These are phyloP conservation scores for Bostrychus sinensis DNA, from an alignment of 2,113 vertebrate genomes.

Conservation along the genomic window DNA sequence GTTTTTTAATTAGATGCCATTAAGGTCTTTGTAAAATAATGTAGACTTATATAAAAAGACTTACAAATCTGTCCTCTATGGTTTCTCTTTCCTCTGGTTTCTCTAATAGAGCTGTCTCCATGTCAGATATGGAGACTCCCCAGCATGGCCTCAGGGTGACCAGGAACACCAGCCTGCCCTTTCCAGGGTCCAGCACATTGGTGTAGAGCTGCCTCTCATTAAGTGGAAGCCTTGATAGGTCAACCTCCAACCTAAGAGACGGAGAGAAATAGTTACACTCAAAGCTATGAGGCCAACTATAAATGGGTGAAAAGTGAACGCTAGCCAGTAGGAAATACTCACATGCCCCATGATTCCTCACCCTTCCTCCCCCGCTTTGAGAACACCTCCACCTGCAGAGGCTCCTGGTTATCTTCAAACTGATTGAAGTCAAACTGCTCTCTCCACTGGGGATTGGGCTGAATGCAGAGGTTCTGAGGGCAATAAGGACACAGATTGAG, in stretches of 20 bases:
- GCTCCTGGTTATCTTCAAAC: conserved; percentile 92
- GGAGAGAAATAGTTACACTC: conserved; percentile 27
- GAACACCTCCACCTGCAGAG: conserved; percentile 92
- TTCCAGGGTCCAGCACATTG: conserved; percentile 72
- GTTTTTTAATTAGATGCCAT: too few species aligned
- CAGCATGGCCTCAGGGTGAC: conserved; percentile 83
- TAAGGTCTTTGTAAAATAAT: too few species aligned
- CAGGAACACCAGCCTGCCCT: conserved; percentile 85
- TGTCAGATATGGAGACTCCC: conserved; percentile 88
- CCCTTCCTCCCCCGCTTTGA: conserved; percentile 90
- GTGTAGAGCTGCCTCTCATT: conserved; percentile 85
- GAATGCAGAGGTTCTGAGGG: conserved; percentile 93
- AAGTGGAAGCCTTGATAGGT: conserved; percentile 79
- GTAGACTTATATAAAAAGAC: conserved; percentile 45
- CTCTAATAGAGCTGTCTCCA: conserved; percentile 83
- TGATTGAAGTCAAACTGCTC: conserved; percentile 98
- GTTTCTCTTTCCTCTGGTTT: conserved; percentile 79
- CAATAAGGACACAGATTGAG: conserved; percentile 50
- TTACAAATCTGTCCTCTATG: conserved; percentile 85
- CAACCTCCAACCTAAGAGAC: conserved; percentile 85
- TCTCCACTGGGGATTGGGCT: conserved; percentile 95
- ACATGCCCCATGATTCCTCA: conserved; percentile 91
- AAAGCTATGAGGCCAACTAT: conserved; percentile 29
- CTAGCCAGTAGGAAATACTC: conserved; percentile 70
- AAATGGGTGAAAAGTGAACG: conserved; percentile 20